Percentiles rank a stretch among this genome's conserved stretches.
Conservation (phyloP, 2,888 invertebrate species). For the Cataglyphis livida region DNA sequence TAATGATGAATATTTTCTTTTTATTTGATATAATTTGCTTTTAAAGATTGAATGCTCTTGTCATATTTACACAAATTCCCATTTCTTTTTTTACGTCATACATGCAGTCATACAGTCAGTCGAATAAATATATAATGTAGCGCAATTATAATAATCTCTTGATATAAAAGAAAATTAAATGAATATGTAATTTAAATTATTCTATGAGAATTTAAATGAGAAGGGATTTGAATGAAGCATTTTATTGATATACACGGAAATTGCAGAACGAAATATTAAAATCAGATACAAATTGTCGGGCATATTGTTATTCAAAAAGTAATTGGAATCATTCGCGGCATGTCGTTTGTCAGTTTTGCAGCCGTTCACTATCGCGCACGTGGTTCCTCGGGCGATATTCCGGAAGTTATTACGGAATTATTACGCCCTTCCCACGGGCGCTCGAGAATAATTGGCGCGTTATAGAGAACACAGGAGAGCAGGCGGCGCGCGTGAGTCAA, state of each 20-base stretch:
- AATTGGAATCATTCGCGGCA: slow-evolving; percentile 26
- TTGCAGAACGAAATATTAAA: slow-evolving; percentile 4
- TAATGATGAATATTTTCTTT: not conserved
- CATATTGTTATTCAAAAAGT: slow-evolving; percentile 3
- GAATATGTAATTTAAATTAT: slow-evolving; percentile 1
- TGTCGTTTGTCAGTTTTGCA: slow-evolving; percentile 40
- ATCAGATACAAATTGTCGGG: not conserved
- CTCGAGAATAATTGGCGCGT: slow-evolving; percentile 70
- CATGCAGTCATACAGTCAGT: too few species aligned
- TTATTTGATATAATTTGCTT: not conserved
- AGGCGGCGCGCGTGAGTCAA: slow-evolving; percentile 61
- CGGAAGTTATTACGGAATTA: slow-evolving; percentile 64
- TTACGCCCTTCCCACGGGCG: slow-evolving; percentile 58
- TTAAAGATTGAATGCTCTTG: not conserved
- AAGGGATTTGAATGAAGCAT: not conserved
- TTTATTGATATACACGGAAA: not conserved
- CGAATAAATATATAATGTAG: not conserved
- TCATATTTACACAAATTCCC: not conserved
- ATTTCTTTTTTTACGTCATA: not conserved
- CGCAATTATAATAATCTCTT: not conserved
- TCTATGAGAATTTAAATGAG: too few species aligned
- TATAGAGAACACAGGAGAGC: slow-evolving; percentile 37
- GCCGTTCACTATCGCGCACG: slow-evolving; percentile 15
- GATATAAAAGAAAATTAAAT: not conserved
- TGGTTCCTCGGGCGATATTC: slow-evolving; percentile 41